These are phyloP conservation scores for Cryptoprocta ferox DNA, from an alignment of 2,797 vertebrate species.

Conservation along the genomic window DNA sequence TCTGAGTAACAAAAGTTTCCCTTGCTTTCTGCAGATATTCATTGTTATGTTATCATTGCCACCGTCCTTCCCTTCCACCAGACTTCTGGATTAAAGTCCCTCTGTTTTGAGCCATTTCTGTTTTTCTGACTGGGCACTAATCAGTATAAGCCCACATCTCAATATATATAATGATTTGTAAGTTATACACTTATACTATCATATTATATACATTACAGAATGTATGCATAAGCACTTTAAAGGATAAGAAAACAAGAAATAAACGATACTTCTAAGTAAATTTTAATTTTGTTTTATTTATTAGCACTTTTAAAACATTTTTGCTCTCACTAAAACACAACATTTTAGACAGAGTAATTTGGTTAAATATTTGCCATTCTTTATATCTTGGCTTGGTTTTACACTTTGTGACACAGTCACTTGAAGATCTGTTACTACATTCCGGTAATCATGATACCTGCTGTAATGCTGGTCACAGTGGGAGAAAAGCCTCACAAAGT, in stretches of 20 bases:
- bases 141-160: neutral
- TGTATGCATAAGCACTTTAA: constrained; percentile 13
- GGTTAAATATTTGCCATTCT: neutral
- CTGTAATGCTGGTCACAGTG: neutral
- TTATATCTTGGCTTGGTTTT: neutral
- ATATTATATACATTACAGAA: constrained; percentile 10
- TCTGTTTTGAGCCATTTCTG: neutral
- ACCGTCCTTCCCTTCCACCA: neutral
- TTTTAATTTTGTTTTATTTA: constrained; percentile 33
- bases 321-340: constrained; percentile 6
- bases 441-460: neutral
- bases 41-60: neutral
- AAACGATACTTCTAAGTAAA: constrained; percentile 7
- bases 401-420: neutral
- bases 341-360: neutral
- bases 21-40: neutral
- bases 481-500: neutral
- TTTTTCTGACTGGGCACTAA: neutral
- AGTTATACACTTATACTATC: neutral
- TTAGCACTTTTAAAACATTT: constrained; percentile 22
- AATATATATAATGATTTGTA: neutral
- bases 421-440: constrained; percentile 19
- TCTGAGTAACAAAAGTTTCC: neutral
- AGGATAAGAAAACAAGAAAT: constrained; percentile 25
- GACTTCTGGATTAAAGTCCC: neutral